phyloP scores from a whole-genome alignment of 2,888 invertebrate species.

The Loripinus fragilis region DNA sequence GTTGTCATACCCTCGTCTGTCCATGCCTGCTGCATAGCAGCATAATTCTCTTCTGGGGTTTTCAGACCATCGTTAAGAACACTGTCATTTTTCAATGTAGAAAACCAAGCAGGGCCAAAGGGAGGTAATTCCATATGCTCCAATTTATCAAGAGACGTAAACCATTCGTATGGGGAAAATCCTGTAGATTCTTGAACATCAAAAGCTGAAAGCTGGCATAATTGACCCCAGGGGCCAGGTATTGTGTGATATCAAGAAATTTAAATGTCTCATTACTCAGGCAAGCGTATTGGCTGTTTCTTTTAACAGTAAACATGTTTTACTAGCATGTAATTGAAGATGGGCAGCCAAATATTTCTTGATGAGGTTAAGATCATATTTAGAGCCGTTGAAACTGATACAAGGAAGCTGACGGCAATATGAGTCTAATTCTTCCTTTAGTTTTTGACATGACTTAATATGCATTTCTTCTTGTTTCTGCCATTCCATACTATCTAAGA shows the following conservation, averaged over 20 bases:
- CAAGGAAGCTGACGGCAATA: slow-evolving; percentile 29
- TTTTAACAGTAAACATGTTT: slow-evolving; percentile 21
- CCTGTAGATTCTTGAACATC: slow-evolving; percentile 10
- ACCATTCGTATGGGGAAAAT: no score
- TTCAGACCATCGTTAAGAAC: no score
- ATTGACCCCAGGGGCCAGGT: no score
- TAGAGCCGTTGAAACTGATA: slow-evolving; percentile 14
- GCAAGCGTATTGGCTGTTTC: slow-evolving; percentile 25
- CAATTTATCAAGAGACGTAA: background rate
- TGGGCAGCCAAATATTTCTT: slow-evolving; percentile 20
- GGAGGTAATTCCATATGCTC: background rate
- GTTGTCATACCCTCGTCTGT: no score
- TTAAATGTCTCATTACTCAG: background rate
- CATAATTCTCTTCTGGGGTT: no score
- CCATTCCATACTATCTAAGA: background rate
- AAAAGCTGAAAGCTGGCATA: no score
- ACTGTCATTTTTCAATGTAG: background rate
- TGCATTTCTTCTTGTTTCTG: background rate
- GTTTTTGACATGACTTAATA: slow-evolving; percentile 5
- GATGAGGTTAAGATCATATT: slow-evolving; percentile 40
- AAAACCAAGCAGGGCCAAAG: background rate
- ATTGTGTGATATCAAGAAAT: no score
- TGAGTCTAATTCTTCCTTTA: slow-evolving; percentile 20
- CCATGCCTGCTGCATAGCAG: no score
- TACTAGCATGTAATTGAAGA: slow-evolving; percentile 25